Evolutionary conservation across 2,797 vertebrate genomes (phyloP).

Genomic region (Chaenodraco wilsoni): DNA sequence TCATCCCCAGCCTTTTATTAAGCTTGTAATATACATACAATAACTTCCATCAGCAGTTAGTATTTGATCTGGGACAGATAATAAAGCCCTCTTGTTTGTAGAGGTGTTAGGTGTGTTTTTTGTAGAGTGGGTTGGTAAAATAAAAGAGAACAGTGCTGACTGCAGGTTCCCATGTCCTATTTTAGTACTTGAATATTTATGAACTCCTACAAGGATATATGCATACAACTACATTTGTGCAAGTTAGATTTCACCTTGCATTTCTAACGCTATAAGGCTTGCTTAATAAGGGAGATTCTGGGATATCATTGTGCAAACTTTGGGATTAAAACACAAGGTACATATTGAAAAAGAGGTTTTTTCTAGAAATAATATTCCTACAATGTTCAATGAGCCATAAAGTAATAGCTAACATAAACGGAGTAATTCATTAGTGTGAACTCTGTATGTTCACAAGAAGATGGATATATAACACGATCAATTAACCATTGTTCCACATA

Average conservation of each 20-base stretch:
- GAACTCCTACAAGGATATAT: constrained; percentile 34
- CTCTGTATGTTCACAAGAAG: too few species aligned
- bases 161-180: constrained; percentile 57
- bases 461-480: too few species aligned
- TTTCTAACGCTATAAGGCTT: constrained; percentile 23
- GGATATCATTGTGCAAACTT: background rate
- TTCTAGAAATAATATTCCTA: background rate
- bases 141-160: constrained; percentile 62
- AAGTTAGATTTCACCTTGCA: constrained; percentile 4
- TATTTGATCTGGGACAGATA: constrained; percentile 37
- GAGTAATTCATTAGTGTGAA: constrained; percentile 16
- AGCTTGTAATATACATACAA: constrained; percentile 1
- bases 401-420: background rate
- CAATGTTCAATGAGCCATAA: background rate
- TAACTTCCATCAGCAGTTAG: constrained; percentile 8
- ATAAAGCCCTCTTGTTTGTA: constrained; percentile 22
- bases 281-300: constrained; percentile 18
- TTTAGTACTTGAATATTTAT: constrained; percentile 63
- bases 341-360: background rate
- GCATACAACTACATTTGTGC: constrained; percentile 40
- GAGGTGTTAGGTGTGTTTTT: constrained; percentile 31
- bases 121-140: constrained; percentile 35
- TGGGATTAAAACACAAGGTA: background rate
- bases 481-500: too few species aligned
- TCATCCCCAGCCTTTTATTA: constrained; percentile 1